phyloP scores from a whole-genome alignment of 2,113 vertebrate genomes.

The Scomber scombrus region DNA sequence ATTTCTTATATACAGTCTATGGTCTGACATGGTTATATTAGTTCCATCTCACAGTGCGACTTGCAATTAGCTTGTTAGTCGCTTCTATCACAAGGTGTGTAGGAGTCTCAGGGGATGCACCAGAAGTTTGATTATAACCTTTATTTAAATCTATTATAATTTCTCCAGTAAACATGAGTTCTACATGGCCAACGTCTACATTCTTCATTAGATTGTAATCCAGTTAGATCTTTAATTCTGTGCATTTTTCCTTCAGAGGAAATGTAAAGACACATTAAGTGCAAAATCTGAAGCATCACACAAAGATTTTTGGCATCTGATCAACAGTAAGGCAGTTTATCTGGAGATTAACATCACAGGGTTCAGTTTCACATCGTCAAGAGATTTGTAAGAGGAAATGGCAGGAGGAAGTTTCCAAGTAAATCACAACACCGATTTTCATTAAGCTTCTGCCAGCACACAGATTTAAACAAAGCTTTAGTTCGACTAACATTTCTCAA shows the following conservation, averaged over 20 bases:
- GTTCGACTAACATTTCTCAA: slow-evolving; percentile 17
- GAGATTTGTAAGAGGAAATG: not conserved
- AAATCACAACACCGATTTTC: not conserved
- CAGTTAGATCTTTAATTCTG: slow-evolving; percentile 13
- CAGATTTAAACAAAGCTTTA: not conserved
- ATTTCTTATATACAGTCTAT: no score
- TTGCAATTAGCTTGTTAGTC: not conserved
- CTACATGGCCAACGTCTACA: not conserved
- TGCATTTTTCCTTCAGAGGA: not conserved
- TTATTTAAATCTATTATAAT: slow-evolving; percentile 1
- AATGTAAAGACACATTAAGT: slow-evolving; percentile 17
- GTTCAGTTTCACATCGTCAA: not conserved
- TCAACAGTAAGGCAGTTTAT: slow-evolving; percentile 54
- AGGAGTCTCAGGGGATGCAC: not conserved
- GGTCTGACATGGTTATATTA: no score
- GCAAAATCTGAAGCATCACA: slow-evolving; percentile 34
- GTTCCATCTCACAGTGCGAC: no score
- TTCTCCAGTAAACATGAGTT: not conserved
- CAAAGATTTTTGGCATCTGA: slow-evolving; percentile 41
- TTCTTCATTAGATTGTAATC: not conserved
- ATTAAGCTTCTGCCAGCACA: not conserved
- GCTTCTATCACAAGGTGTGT: slow-evolving; percentile 9
- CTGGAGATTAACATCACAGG: slow-evolving; percentile 6
- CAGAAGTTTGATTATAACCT: not conserved
- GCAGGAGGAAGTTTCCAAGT: not conserved